These are phyloP conservation scores for Linnaemya vulpina DNA, from an alignment of 2,888 invertebrate genomes.

Conservation along the genomic window DNA sequence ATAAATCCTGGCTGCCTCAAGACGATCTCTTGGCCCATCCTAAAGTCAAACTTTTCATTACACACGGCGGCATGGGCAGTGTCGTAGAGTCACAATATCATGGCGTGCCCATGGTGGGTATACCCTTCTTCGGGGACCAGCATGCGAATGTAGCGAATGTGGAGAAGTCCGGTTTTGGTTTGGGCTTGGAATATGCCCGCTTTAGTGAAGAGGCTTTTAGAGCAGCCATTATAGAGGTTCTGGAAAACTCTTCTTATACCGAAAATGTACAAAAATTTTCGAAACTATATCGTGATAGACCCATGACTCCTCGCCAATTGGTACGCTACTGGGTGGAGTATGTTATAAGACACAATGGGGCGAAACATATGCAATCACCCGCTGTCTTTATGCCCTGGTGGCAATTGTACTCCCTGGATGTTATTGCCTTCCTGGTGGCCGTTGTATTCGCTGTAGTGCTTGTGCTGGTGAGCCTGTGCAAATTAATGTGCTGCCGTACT, in stretches of 20 bases:
- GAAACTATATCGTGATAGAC: conserved; percentile 84
- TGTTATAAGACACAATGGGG: conserved; percentile 84
- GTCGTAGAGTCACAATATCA: conserved; percentile 91
- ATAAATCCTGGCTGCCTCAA: conserved; percentile 84
- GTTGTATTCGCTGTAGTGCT: conserved; percentile 56
- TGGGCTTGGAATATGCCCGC: conserved; percentile 71
- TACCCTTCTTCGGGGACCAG: conserved; percentile 92
- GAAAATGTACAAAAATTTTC: conserved; percentile 82
- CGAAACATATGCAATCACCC: conserved; percentile 84
- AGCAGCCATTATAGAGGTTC: conserved; percentile 74
- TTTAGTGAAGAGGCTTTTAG: conserved; percentile 72
- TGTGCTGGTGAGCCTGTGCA: conserved; percentile 54
- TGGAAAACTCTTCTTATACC: conserved; percentile 75
- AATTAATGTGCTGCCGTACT: conserved; percentile 59
- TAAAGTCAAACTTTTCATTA: conserved; percentile 84
- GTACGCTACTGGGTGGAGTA: conserved; percentile 85
- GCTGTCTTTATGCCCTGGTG: conserved; percentile 83
- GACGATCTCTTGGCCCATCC: conserved; percentile 90
- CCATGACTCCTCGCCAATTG: conserved; percentile 83
- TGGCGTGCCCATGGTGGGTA: conserved; percentile 89
- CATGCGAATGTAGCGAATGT: conserved; percentile 90
- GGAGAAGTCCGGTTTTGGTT: conserved; percentile 85
- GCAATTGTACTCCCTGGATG: conserved; percentile 84
- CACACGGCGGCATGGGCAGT: conserved; percentile 86
- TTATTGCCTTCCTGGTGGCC: conserved; percentile 76